Base-by-base conservation (phyloP, 2,113 vertebrate species). In the Scomber colias region DNA sequence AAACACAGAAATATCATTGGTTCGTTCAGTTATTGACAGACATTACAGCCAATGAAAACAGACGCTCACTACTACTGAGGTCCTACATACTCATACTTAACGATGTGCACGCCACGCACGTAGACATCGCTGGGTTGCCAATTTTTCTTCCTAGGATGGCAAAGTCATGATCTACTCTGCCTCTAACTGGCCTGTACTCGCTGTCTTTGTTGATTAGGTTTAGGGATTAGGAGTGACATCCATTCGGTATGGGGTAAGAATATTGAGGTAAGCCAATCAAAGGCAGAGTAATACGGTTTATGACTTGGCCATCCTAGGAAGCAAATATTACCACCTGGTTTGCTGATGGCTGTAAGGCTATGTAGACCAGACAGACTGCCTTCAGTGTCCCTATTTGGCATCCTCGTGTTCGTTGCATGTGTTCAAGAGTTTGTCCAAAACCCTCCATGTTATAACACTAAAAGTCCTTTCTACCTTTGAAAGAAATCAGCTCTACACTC, bases 1-100 rank as follows among this genome's bases (percentile, higher is more conserved):
- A 17, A 24, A 24, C 2, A 1, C 5, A 4, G 1, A 0, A 1
- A 77, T 24, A 0, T 53, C 30, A 64, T 94, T 95, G 91, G 92
- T 31, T 51, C 0, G 6, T 9, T 17, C 0, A 0, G 12, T 54
- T 17, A 92, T 10, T 0, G 92, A 89, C 83, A 31, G 2, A 3
- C 0, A 4, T 0, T 2, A 8, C 0, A 27, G 12, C 94, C 89
- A 94, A 73, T 93, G 1, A 57, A 1, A 68, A 10, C 0, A 7
- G 17, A 57, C 45, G 7, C 2, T 19, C 0, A 0, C 8, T 31
- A 5, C 13, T 3, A 1, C 19, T 13, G 11, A 10, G 27, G 11
- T 5, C 11, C 12, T 40, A 2, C 1, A 14, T n/a, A 40, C 35
- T 45, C 16, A 9, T 19, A 16, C 4, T 35, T 35, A 10, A 12